Evolutionary conservation across 2,888 invertebrate genomes (phyloP).

Genomic region (Folsomia candida): DNA sequence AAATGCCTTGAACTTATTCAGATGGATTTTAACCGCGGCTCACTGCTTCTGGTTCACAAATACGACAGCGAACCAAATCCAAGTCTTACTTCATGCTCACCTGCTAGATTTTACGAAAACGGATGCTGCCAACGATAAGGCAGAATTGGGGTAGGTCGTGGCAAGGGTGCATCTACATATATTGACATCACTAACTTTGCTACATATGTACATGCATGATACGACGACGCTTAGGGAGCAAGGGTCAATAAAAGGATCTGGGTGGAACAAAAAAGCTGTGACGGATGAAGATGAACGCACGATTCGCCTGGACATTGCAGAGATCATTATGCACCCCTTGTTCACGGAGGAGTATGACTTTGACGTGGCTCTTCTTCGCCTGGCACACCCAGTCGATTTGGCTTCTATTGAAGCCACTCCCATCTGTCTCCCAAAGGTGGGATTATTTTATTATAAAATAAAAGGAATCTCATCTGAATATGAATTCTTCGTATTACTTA

Average conservation of each 20-base stretch:
- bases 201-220: no score
- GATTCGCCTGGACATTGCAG: slow-evolving; percentile 20
- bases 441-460: no score
- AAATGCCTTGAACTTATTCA: not conserved
- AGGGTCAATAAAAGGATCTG: slow-evolving; percentile 32
- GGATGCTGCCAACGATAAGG: slow-evolving; percentile 1
- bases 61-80: slow-evolving; percentile 17
- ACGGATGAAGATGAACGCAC: slow-evolving; percentile 31
- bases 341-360: slow-evolving; percentile 38
- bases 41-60: slow-evolving; percentile 16
- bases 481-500: no score
- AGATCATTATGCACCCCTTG: slow-evolving; percentile 33
- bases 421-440: slow-evolving; percentile 29
- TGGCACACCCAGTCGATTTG: slow-evolving; percentile 26
- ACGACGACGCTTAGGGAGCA: no score
- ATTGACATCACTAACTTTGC: no score
- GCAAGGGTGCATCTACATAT: not conserved
- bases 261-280: slow-evolving; percentile 14
- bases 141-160: slow-evolving; percentile 7
- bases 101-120: slow-evolving; percentile 23
- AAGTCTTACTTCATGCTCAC: slow-evolving; percentile 33
- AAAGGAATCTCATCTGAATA: no score
- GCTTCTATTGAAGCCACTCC: slow-evolving; percentile 26
- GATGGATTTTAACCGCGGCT: slow-evolving; percentile 15
- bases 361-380: slow-evolving; percentile 31